Percentiles rank a stretch among this genome's conserved stretches.
phyloP scores from a whole-genome alignment of 2,888 invertebrate species.

The Cataglyphis rosenhaueri region DNA sequence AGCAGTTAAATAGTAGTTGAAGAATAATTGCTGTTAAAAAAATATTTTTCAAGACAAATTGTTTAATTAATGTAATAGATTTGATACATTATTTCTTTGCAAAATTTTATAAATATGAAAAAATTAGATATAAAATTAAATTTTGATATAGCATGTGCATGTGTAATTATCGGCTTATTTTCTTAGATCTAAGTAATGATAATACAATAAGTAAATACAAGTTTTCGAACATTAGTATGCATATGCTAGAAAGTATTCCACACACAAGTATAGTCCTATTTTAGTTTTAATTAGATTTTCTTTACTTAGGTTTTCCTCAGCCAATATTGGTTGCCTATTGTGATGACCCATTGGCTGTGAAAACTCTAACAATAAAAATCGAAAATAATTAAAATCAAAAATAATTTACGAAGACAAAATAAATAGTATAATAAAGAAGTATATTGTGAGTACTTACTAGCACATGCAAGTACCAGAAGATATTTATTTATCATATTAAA shows the following conservation, averaged over 20 bases:
- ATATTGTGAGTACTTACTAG: neutral
- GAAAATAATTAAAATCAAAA: neutral
- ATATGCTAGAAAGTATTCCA: neutral
- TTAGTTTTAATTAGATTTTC: neutral
- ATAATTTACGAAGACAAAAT: neutral
- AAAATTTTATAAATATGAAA: constrained; percentile 8
- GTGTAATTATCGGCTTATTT: neutral
- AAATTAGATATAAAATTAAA: neutral
- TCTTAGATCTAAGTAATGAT: neutral
- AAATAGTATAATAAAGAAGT: neutral
- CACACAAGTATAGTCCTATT: neutral
- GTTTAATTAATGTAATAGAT: neutral
- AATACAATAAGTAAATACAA: neutral
- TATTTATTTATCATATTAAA: neutral
- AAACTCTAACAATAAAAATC: neutral
- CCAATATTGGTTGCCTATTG: neutral
- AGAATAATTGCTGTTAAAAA: neutral
- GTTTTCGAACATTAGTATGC: neutral
- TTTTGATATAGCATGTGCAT: neutral
- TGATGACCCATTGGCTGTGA: neutral
- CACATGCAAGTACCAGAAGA: neutral
- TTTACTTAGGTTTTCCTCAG: neutral
- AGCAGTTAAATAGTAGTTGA: neutral
- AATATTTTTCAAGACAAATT: neutral
- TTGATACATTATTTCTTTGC: neutral